Percentiles rank a stretch among this genome's conserved stretches.
Evolutionary conservation across 2,888 invertebrate species (phyloP).

Genomic region (Poecilobothrus nobilitatus): DNA sequence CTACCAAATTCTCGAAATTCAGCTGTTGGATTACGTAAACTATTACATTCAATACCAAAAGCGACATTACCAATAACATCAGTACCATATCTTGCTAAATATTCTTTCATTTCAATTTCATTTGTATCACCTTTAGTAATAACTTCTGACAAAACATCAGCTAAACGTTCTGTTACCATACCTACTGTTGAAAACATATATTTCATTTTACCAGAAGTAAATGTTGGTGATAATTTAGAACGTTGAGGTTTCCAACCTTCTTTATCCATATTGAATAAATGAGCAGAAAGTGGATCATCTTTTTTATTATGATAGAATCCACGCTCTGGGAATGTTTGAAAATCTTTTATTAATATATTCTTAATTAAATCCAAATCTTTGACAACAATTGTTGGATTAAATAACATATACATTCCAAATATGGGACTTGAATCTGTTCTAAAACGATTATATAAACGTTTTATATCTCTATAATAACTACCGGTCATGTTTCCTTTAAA

Average conservation of each 20-base stretch:
- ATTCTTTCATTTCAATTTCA: constrained; percentile 27
- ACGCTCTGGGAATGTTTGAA: constrained; percentile 38
- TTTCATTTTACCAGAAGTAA: constrained; percentile 47
- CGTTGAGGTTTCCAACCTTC: constrained; percentile 45
- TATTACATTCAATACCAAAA: constrained; percentile 44
- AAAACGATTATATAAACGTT: constrained; percentile 16
- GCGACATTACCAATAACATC: constrained; percentile 46
- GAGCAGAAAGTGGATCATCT: constrained; percentile 39
- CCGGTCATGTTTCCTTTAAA: constrained; percentile 15
- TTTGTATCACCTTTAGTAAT: background rate
- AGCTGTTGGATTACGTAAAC: constrained; percentile 36
- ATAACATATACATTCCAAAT: constrained; percentile 32
- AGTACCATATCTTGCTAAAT: constrained; percentile 41
- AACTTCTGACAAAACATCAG: constrained; percentile 26
- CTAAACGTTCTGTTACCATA: constrained; percentile 31
- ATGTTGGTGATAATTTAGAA: constrained; percentile 44
- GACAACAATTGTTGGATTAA: constrained; percentile 28
- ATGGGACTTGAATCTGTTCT: constrained; percentile 24
- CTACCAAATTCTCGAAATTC: constrained; percentile 35
- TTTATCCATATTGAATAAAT: constrained; percentile 41
- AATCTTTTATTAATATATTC: constrained; percentile 40
- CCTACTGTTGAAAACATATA: constrained; percentile 43
- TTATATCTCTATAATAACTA: background rate
- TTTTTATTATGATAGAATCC: constrained; percentile 36
- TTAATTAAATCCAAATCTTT: constrained; percentile 38